phyloP scores from a whole-genome alignment of 2,113 vertebrate genomes.

The Sus scrofa region DNA sequence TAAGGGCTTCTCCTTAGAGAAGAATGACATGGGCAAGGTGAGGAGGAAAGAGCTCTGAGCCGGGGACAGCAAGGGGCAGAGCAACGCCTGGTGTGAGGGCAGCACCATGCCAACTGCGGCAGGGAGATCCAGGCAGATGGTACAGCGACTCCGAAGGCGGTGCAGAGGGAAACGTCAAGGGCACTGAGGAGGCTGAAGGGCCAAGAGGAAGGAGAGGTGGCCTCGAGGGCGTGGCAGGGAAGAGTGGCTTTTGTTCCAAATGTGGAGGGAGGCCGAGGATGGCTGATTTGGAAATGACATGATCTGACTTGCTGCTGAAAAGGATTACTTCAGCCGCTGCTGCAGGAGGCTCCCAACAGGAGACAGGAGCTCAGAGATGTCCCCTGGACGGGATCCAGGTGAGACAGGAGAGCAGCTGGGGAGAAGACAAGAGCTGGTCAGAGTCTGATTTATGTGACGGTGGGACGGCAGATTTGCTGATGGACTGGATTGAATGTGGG shows the following conservation, averaged over 20 bases:
- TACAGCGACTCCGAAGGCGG: background rate
- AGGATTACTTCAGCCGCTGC: background rate
- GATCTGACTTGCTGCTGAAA: rapidly evolving
- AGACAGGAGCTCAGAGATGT: background rate
- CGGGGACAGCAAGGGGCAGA: rapidly evolving
- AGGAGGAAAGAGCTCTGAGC: background rate
- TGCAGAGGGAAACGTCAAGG: rapidly evolving
- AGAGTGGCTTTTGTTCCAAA: no score
- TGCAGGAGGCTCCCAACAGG: no score
- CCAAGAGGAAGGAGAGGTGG: background rate
- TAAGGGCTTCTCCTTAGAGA: background rate
- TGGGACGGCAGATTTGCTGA: background rate
- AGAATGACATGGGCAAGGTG: background rate
- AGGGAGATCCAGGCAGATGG: background rate
- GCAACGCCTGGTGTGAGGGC: background rate
- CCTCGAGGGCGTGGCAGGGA: background rate
- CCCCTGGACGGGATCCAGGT: no score
- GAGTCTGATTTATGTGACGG: background rate
- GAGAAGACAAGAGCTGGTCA: background rate
- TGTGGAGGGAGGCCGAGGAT: no score
- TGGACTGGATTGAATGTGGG: background rate
- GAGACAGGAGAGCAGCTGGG: background rate
- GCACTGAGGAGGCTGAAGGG: background rate
- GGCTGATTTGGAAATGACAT: background rate
- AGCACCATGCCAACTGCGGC: no score